phyloP scores from a whole-genome alignment of 2,888 invertebrate species.

The Caenorhabditis sp. region DNA sequence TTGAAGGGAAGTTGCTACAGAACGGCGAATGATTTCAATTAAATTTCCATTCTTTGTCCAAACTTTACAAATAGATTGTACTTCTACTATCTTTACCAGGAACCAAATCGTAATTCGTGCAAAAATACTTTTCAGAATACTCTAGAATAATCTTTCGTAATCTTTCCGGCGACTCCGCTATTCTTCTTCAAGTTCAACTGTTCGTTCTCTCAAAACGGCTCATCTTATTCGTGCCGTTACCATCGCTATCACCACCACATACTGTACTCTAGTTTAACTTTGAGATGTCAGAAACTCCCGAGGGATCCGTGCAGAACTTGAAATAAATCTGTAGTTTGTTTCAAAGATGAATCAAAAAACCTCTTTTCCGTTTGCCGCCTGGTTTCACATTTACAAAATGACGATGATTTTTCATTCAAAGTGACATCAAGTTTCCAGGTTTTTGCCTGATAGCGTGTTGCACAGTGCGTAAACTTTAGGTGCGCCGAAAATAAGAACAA shows the following conservation, averaged over 20 bases:
- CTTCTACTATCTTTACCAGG: background rate
- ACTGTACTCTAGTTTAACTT: background rate
- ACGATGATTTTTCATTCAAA: slow-evolving; percentile 23
- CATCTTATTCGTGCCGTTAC: background rate
- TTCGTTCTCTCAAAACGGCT: background rate
- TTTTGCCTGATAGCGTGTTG: slow-evolving; percentile 5
- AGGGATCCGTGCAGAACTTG: too few species aligned
- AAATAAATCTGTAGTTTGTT: slow-evolving; percentile 13
- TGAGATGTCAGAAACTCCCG: background rate
- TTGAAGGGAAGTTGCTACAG: too few species aligned
- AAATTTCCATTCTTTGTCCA: background rate
- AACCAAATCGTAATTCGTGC: background rate
- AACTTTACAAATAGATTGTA: background rate
- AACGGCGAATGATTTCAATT: too few species aligned
- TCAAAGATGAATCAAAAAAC: slow-evolving; percentile 9
- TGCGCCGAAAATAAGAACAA: slow-evolving; percentile 5
- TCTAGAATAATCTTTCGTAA: background rate
- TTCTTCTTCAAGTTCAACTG: background rate
- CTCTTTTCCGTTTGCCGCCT: background rate
- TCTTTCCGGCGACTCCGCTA: background rate
- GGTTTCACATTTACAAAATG: background rate
- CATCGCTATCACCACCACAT: background rate
- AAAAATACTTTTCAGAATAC: background rate
- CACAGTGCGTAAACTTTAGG: slow-evolving; percentile 10
- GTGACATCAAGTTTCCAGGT: slow-evolving; percentile 34